Percentiles rank a stretch among this genome's conserved stretches.
Evolutionary conservation across 2,113 vertebrate genomes (phyloP).

Genomic region (Oreotragus oreotragus): DNA sequence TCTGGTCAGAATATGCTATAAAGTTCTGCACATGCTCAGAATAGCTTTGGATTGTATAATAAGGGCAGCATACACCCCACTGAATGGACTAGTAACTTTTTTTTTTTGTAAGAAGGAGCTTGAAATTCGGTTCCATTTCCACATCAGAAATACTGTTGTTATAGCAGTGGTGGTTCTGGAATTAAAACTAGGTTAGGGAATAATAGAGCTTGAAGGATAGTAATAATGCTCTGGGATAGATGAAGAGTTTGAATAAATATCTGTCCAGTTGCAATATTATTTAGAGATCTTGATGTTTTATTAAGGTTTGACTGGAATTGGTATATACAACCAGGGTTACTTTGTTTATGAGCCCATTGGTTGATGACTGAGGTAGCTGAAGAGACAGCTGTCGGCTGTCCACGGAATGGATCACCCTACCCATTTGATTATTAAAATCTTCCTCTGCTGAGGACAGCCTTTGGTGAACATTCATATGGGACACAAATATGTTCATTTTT

Average conservation of each 20-base stretch:
- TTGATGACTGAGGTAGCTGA: neutral
- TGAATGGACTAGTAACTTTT: neutral
- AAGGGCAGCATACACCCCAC: neutral
- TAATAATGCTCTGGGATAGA: neutral
- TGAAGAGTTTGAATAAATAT: too few relatives aligned
- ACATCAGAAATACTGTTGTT: neutral
- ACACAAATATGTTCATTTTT: neutral
- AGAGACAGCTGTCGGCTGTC: neutral
- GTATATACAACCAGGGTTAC: neutral
- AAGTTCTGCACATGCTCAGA: neutral
- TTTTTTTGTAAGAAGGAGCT: neutral
- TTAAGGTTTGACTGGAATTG: neutral
- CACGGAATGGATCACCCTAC: neutral
- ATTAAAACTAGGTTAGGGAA: neutral
- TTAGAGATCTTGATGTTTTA: slow-evolving; percentile 21
- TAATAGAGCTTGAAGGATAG: neutral
- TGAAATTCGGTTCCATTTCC: neutral
- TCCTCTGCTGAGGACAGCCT: neutral
- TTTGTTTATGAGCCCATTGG: neutral
- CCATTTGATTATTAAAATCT: neutral
- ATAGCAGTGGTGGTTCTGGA: neutral
- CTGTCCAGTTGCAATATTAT: neutral
- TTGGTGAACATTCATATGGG: neutral
- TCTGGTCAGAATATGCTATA: neutral
- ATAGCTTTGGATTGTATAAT: neutral